Evolutionary conservation across 2,113 vertebrate genomes (phyloP).

Genomic region (Callionymus lyra): DNA sequence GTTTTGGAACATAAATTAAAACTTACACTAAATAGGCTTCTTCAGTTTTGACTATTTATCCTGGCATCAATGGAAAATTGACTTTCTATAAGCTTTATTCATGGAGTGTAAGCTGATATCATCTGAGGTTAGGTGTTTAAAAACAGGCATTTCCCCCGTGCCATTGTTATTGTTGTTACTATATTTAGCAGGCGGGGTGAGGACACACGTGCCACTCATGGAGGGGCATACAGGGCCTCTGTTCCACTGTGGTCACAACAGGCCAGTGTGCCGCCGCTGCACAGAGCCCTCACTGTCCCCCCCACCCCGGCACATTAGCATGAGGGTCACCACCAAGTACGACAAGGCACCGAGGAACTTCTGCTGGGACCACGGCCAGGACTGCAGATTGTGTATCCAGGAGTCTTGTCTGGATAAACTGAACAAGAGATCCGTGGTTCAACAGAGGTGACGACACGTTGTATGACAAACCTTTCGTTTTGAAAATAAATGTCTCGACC

Average conservation of each 20-base stretch:
- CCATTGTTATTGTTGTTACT: slow-evolving; percentile 54
- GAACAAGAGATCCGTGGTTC: neutral
- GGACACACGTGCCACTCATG: slow-evolving; percentile 50
- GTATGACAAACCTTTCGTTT: too few relatives aligned
- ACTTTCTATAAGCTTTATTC: slow-evolving; percentile 36
- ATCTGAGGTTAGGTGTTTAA: slow-evolving; percentile 33
- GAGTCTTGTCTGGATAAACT: slow-evolving; percentile 1
- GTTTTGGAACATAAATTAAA: neutral
- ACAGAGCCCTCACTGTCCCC: slow-evolving; percentile 50
- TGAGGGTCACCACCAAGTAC: slow-evolving; percentile 32
- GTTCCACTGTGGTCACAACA: slow-evolving; percentile 46
- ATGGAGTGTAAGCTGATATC: slow-evolving; percentile 44
- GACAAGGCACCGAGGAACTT: slow-evolving; percentile 15
- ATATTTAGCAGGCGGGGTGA: slow-evolving; percentile 47
- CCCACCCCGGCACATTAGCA: slow-evolving; percentile 29
- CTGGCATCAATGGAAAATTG: slow-evolving; percentile 13
- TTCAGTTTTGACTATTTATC: slow-evolving; percentile 15
- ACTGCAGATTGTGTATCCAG: slow-evolving; percentile 8
- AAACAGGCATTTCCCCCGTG: slow-evolving; percentile 26
- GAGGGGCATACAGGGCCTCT: slow-evolving; percentile 46
- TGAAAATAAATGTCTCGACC: too few relatives aligned
- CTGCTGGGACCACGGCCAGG: slow-evolving; percentile 11
- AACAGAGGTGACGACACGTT: neutral
- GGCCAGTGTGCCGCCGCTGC: slow-evolving; percentile 48
- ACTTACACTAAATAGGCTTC: slow-evolving; percentile 11